Base-by-base conservation (phyloP, 2,797 vertebrate genomes). In the Rousettus madagascariensis region DNA sequence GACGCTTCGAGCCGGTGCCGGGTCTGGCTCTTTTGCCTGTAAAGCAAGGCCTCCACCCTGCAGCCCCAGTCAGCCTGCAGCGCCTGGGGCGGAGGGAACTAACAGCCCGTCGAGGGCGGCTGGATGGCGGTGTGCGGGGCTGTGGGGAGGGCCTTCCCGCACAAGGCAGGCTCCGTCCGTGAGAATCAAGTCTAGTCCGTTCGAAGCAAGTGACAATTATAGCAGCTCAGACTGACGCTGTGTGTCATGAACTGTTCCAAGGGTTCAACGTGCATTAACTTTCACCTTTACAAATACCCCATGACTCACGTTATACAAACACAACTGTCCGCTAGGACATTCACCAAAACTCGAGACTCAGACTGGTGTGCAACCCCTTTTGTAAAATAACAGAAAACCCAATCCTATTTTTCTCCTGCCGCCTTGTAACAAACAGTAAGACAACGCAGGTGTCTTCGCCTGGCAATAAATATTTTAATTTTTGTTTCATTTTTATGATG, bases 381-480 rank as follows among this genome's bases (percentile, higher is more conserved):
- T 3, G 36, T 46, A 49, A 51, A 66, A 26, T 12, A 59, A 19
- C 30, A 20, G 7, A 17, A 74, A 11, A 12, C 20, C 74, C 46
- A 57, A 16, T 8, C 19, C 28, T 26, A 6, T 5, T 4, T 41
- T 12, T 26, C 28, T 61, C 4, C 65, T 30, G 8, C 28, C 1
- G 1, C 43, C 41, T 38, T 19, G 4, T n/a, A 63, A 90, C 85
- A 93, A 66, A 43, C 33, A 96, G 1, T 49, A 16, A 49, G 46
- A 96, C 68, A 96, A 96, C 86, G 69, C 72, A 85, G 24, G 36
- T 83, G 55, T 79, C 59, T 26, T 97, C 6, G 89, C 96, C 98
- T 97, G 97, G 98, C 98, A 98, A 98, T 98, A 98, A 98, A 98
- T 98, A 98, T 97, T 98, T 98, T 96, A 97, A 97, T 97, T 97